Evolutionary conservation across 2,113 vertebrate species (phyloP).

Genomic region (Periophthalmodon schlosseri): DNA sequence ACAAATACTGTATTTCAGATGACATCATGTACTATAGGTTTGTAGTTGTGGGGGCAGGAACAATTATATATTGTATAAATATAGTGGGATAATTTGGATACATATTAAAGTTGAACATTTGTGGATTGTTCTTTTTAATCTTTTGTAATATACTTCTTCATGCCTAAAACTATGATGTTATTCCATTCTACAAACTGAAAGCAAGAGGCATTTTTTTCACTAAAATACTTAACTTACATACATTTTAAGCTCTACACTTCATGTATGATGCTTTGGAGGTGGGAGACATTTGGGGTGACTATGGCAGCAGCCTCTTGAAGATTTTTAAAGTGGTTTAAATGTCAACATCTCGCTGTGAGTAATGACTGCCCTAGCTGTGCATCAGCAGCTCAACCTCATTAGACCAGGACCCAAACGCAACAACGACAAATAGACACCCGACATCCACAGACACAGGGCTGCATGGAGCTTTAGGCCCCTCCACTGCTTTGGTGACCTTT

Average conservation of each 20-base stretch:
- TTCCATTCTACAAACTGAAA: not conserved
- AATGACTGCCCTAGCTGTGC: constrained; percentile 46
- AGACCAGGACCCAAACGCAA: constrained; percentile 6
- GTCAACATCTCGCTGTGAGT: constrained; percentile 59
- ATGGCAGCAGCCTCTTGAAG: constrained; percentile 33
- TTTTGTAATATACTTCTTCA: not conserved
- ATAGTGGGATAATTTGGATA: not conserved
- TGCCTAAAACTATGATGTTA: not conserved
- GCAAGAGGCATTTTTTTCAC: not conserved
- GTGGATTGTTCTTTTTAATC: not conserved
- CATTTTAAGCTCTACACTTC: not conserved
- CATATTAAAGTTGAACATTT: not conserved
- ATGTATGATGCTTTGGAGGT: not conserved
- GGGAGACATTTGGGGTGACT: constrained; percentile 20
- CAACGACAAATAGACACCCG: constrained; percentile 17
- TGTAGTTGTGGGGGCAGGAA: not conserved
- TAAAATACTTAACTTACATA: not conserved
- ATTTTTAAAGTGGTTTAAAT: constrained; percentile 60
- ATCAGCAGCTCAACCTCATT: constrained; percentile 47
- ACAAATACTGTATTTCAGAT: not conserved
- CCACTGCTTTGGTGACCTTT: constrained; percentile 43
- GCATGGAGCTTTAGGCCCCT: constrained; percentile 15
- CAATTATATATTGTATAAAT: not conserved
- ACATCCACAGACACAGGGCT: not conserved
- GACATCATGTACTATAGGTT: not conserved